A percentile compares a stretch with the other conserved stretches of the same genome.
Evolutionary conservation across 2,113 vertebrate species (phyloP).

Genomic region (Halichoerus grypus): DNA sequence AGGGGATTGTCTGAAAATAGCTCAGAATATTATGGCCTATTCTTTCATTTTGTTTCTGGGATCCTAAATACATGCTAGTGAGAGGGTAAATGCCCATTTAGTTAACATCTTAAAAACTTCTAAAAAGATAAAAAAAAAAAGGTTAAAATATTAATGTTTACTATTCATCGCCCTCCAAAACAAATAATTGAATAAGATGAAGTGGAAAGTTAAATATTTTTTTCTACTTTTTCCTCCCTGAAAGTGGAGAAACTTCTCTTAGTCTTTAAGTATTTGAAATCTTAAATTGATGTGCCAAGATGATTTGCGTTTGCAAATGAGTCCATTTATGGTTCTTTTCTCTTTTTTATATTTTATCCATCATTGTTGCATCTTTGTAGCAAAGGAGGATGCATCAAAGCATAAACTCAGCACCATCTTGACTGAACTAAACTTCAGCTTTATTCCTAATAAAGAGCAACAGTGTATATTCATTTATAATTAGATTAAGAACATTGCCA

Average conservation of each 20-base stretch:
- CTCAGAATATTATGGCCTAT: background rate
- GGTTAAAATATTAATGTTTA: background rate
- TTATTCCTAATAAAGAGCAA: background rate
- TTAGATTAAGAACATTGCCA: background rate
- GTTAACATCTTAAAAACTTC: background rate
- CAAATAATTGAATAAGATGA: conserved; percentile 2
- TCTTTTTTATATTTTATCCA: background rate
- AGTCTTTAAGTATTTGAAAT: background rate
- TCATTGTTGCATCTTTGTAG: background rate
- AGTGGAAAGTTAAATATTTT: background rate
- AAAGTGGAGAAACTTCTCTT: background rate
- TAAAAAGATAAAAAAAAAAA: background rate
- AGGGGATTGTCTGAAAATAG: background rate
- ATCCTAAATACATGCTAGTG: background rate
- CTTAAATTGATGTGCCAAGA: background rate
- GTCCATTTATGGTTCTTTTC: background rate
- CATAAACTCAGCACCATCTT: background rate
- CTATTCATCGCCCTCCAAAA: background rate
- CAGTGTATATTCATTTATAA: background rate
- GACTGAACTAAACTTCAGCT: background rate
- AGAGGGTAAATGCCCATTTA: background rate
- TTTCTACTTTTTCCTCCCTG: background rate
- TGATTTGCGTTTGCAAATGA: background rate
- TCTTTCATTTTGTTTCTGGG: conserved; percentile 26
- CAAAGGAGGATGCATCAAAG: background rate